Conservation (phyloP, 2,113 vertebrate species). For the Phoxinus phoxinus region DNA sequence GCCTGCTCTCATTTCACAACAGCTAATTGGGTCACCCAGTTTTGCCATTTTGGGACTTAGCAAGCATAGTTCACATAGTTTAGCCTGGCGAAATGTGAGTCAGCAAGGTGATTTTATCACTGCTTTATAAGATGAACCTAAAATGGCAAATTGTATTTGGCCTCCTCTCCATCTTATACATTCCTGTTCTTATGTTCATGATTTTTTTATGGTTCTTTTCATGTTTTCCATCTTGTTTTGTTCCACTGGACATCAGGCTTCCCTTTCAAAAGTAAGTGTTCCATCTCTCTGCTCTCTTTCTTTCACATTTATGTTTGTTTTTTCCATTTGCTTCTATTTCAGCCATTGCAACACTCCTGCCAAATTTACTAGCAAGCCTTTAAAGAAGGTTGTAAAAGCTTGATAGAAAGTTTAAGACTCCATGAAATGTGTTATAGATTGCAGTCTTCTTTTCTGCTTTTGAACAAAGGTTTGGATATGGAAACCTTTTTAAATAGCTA, state of each 20-base stretch:
- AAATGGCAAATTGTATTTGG: conserved; percentile 46
- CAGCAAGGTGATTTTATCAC: conserved; percentile 1
- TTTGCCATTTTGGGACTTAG: conserved; percentile 39
- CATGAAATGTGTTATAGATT: neutral
- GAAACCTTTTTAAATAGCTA: neutral
- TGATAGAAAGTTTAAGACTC: conserved; percentile 36
- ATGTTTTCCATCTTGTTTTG: conserved; percentile 77
- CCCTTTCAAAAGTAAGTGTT: conserved; percentile 95
- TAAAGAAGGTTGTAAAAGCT: conserved; percentile 32
- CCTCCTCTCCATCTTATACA: conserved; percentile 55
- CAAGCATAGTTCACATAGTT: neutral
- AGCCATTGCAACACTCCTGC: conserved; percentile 42
- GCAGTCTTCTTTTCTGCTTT: neutral
- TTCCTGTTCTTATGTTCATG: conserved; percentile 74
- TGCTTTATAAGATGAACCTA: neutral
- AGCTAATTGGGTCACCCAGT: conserved; percentile 44
- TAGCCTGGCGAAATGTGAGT: neutral
- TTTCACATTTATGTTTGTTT: conserved; percentile 42
- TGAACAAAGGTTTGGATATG: neutral
- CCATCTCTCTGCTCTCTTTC: conserved; percentile 66
- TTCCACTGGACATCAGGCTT: conserved; percentile 88
- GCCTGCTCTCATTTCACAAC: conserved; percentile 28
- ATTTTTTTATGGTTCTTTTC: conserved; percentile 69
- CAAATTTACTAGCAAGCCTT: conserved; percentile 41
- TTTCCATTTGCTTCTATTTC: conserved; percentile 53